Evolutionary conservation across 2,888 invertebrate genomes (phyloP), one percentile per base, ranked within the genome.

Genomic region (Temnothorax ravouxi): DNA sequence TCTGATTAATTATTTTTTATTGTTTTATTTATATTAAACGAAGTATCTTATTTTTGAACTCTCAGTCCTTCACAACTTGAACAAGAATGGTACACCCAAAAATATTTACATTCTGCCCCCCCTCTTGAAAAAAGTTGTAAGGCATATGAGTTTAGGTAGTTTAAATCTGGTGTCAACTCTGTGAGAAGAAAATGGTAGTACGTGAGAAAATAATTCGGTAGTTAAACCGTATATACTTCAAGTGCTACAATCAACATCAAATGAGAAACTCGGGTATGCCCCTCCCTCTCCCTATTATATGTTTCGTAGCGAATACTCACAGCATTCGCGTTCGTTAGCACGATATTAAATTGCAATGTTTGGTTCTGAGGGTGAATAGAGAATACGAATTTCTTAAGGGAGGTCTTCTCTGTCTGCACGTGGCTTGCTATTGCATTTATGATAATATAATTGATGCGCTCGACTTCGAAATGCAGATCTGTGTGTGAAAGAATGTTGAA

Each of bases 401-500:
- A 34, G n/a, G 54, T 38, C 4, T 21, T 5, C 29, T 71, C 54
- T 25, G 15, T 71, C 41, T 66, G 15, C 21, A 9, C 21, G 9
- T 15, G 9, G 54, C 52, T 54, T 15, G 15, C 3, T 54, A 15
- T 54, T 38, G 13, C 52, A 52, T 71, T 54, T 54, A 29, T 38
- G 18, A 54, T 72, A 72, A 72, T 54, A 54, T 72, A 72, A 72
- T 54, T 72, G 18, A 1, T 21, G 3, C 38, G 18, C 15, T 9
- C 6, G 38, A 72, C 15, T 38, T 72, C 18, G 54, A 72, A 72
- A 54, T 72, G 38, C 15, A 41, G 54, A 71, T 38, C 11, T 54
- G n/a, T n/a, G n/a, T n/a, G n/a, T n/a, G 5, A 52, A 34, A 34
- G 29, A 38, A 38, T 72, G 21, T 54, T 5, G 54, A 2, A 38